Conservation (phyloP, 1,140 invertebrate genomes). For the Drosophila aff. region DNA sequence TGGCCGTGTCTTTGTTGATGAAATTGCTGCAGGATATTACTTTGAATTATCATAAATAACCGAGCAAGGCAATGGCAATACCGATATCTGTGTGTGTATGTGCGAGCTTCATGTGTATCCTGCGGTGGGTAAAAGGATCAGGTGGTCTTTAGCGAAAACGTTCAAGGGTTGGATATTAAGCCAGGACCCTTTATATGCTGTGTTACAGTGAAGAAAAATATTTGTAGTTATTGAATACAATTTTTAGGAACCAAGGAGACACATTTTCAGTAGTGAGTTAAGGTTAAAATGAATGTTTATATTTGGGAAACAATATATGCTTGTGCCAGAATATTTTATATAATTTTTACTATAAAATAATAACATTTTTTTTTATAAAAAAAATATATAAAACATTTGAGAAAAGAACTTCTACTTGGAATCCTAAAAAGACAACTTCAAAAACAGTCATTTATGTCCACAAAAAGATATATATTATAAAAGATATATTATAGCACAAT, state of each 20-base stretch:
- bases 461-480: background rate
- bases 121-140: constrained; percentile 57
- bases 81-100: constrained; percentile 26
- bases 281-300: background rate
- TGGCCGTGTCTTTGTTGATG: constrained; percentile 70
- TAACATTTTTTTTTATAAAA: background rate
- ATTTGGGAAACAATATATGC: no score
- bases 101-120: constrained; percentile 16
- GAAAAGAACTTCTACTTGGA: background rate
- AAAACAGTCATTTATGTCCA: background rate
- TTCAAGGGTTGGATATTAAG: constrained; percentile 28
- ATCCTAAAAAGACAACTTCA: background rate
- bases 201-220: background rate
- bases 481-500: no score
- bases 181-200: background rate
- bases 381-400: background rate
- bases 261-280: background rate
- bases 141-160: constrained; percentile 43
- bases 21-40: constrained; percentile 82
- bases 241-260: background rate
- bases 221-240: background rate
- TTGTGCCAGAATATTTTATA: background rate
- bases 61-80: constrained; percentile 51
- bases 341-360: background rate
- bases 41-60: constrained; percentile 83